Evolutionary conservation across 2,113 vertebrate genomes (phyloP).

Genomic region (Paramormyrops kingsleyae): DNA sequence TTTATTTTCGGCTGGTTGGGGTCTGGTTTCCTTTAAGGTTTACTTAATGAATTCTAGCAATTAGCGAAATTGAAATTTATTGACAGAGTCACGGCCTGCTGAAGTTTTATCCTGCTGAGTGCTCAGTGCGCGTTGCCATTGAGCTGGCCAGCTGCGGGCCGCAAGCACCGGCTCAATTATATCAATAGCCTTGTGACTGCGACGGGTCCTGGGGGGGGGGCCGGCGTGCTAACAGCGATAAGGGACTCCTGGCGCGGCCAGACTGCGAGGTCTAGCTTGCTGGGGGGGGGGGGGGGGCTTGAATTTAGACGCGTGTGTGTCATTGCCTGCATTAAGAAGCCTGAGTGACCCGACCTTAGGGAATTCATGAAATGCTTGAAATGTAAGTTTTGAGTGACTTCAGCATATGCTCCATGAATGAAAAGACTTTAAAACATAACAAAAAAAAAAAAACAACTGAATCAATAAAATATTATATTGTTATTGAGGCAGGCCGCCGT

Average conservation of each 20-base stretch:
- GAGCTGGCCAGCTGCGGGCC: slow-evolving; percentile 63
- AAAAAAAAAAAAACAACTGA: not conserved
- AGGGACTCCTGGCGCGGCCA: slow-evolving; percentile 80
- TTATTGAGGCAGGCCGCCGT: not conserved
- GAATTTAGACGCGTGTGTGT: slow-evolving; percentile 87
- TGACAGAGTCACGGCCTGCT: slow-evolving; percentile 75
- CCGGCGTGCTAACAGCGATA: slow-evolving; percentile 95
- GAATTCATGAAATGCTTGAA: slow-evolving; percentile 56
- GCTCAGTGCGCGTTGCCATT: slow-evolving; percentile 68
- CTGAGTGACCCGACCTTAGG: slow-evolving; percentile 75
- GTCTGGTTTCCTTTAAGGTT: slow-evolving; percentile 53
- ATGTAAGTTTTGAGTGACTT: slow-evolving; percentile 5
- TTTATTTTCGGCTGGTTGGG: slow-evolving; percentile 59
- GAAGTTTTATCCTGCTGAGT: slow-evolving; percentile 80
- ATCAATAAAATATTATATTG: not conserved
- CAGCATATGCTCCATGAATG: slow-evolving; percentile 10
- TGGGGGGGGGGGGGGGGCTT: slow-evolving; percentile 84
- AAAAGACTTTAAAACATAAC: not conserved
- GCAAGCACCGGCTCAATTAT: slow-evolving; percentile 83
- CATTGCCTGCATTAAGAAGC: slow-evolving; percentile 77
- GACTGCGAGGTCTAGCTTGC: slow-evolving; percentile 79
- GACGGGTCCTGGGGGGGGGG: slow-evolving; percentile 85
- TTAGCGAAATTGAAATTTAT: slow-evolving; percentile 98
- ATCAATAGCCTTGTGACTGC: slow-evolving; percentile 88
- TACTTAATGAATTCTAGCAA: slow-evolving; percentile 81